Conservation (phyloP, 1,140 invertebrate species). For the Mylabris phalerata region DNA sequence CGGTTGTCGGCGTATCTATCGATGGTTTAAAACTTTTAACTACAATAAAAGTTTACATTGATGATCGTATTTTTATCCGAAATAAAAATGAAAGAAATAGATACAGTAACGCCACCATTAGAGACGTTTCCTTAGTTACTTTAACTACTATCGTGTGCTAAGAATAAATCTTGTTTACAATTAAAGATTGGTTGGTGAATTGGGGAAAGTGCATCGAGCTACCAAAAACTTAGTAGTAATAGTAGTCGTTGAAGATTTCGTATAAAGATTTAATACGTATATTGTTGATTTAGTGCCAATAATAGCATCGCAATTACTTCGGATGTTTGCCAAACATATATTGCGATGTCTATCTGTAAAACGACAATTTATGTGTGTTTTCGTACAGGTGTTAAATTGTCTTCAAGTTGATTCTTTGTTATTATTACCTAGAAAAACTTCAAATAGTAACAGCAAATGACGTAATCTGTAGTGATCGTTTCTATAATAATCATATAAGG, state of each 20-base stretch:
- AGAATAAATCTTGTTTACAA: slow-evolving; percentile 21
- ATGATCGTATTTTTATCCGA: slow-evolving; percentile 1
- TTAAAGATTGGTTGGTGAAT: slow-evolving; percentile 10
- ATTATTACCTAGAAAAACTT: too few species aligned
- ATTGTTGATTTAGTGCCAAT: neutral
- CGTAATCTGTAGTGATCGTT: too few species aligned
- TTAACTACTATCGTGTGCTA: neutral
- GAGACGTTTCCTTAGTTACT: too few species aligned
- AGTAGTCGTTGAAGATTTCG: neutral
- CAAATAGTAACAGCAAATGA: too few species aligned
- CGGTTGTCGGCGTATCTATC: neutral
- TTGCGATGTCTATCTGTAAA: neutral
- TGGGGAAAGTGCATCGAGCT: neutral
- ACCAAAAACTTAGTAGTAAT: neutral
- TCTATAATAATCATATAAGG: too few species aligned
- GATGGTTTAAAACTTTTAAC: neutral
- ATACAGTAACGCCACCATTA: neutral
- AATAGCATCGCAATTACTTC: neutral
- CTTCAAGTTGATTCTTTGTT: too few species aligned
- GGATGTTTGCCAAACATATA: slow-evolving; percentile 7
- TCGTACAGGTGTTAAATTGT: too few species aligned
- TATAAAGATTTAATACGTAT: neutral
- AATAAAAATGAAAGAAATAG: neutral
- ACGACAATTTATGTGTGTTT: too few species aligned
- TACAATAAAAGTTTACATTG: neutral